Conservation (phyloP, 2,797 vertebrate species). For the Amniataba percoides region DNA sequence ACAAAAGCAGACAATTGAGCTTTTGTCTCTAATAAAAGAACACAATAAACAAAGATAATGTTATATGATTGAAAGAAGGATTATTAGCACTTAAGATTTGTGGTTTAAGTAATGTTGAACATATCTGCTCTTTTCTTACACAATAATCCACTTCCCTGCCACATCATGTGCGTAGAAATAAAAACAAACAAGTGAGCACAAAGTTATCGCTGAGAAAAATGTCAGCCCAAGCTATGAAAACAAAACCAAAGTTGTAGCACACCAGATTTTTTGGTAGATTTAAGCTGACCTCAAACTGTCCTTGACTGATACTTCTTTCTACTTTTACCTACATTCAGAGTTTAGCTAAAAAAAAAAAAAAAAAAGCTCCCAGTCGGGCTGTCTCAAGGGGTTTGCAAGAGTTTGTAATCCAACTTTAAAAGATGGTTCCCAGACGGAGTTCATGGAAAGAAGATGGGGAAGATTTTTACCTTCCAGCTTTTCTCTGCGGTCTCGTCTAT, state of each 20-base stretch:
- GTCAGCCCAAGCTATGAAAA: not conserved
- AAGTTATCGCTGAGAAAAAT: not conserved
- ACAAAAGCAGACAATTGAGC: not conserved
- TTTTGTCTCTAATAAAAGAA: too few species aligned
- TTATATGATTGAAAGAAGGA: not conserved
- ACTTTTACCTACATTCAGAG: constrained; percentile 2
- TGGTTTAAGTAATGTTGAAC: not conserved
- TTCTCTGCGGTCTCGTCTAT: not conserved
- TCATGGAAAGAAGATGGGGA: constrained; percentile 30
- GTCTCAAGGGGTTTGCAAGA: constrained; percentile 12
- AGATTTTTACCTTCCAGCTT: constrained; percentile 29
- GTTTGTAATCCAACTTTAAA: constrained; percentile 42
- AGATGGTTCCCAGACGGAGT: constrained; percentile 49
- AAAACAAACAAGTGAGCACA: not conserved
- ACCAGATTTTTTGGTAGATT: not conserved
- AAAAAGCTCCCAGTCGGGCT: constrained; percentile 10
- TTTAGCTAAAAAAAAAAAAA: constrained; percentile 23
- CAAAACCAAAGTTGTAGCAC: not conserved
- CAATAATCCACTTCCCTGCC: not conserved
- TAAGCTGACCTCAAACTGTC: constrained; percentile 26
- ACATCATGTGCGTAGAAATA: not conserved
- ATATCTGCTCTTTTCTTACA: not conserved
- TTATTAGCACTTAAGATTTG: not conserved
- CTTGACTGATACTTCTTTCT: constrained; percentile 31
- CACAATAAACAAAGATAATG: not conserved